phyloP scores from a whole-genome alignment of 2,888 invertebrate species.

The Bruchidius siliquastri region DNA sequence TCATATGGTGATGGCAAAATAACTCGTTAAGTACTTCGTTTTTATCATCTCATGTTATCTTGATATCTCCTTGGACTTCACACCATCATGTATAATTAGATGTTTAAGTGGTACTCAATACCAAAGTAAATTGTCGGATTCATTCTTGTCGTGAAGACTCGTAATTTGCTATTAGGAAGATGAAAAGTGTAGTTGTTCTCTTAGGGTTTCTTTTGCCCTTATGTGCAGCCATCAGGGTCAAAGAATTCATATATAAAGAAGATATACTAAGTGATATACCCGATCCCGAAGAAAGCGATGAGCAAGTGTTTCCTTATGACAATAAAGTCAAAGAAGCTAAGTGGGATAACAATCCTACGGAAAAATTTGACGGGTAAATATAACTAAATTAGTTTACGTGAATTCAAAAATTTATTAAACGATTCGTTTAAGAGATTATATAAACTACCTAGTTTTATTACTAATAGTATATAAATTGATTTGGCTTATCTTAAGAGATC shows the following conservation, averaged over 20 bases:
- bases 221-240: not conserved
- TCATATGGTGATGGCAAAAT: no score
- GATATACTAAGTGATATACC: not conserved
- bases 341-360: not conserved
- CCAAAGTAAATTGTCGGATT: no score
- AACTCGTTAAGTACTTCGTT: no score
- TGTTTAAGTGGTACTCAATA: not conserved
- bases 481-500: no score
- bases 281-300: not conserved
- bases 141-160: not conserved
- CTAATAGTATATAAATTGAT: no score
- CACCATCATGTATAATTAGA: not conserved
- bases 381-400: no score
- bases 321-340: not conserved
- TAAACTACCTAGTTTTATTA: no score
- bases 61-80: not conserved
- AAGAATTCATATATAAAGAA: not conserved
- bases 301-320: not conserved
- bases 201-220: not conserved
- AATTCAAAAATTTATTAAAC: no score
- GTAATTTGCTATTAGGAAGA: not conserved
- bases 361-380: not conserved
- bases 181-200: not conserved
- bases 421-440: no score
- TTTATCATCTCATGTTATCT: no score